These are phyloP conservation scores for Dipus sagitta DNA, from an alignment of 2,797 vertebrate genomes.

Conservation along the genomic window DNA sequence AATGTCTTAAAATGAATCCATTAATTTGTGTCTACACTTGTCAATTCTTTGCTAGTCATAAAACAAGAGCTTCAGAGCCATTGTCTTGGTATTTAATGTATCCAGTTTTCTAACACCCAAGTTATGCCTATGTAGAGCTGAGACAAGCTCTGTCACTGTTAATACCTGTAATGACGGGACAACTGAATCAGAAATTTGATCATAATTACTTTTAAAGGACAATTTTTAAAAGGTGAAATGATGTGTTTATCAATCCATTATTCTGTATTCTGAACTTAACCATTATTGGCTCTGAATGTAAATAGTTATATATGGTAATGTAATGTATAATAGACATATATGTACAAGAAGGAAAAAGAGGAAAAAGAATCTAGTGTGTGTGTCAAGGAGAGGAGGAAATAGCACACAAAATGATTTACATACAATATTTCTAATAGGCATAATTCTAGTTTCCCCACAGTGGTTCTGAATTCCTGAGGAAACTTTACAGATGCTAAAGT, in stretches of 20 bases:
- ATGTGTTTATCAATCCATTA: background rate
- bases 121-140: too few relatives aligned
- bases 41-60: too few relatives aligned
- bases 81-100: too few relatives aligned
- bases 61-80: too few relatives aligned
- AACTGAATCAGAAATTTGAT: background rate
- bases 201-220: background rate
- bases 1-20: too few relatives aligned
- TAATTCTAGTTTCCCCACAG: background rate
- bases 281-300: background rate
- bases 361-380: background rate
- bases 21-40: too few relatives aligned
- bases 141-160: too few relatives aligned
- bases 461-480: constrained; percentile 18
- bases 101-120: too few relatives aligned
- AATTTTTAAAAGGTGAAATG: constrained; percentile 6
- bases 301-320: background rate
- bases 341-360: background rate
- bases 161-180: too few relatives aligned
- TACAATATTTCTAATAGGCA: background rate
- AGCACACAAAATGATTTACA: background rate
- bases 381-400: background rate
- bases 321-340: background rate
- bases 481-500: constrained; percentile 31
- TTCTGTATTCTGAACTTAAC: constrained; percentile 27